Evolutionary conservation across 1,140 invertebrate genomes (phyloP).

Genomic region (Diuraphis noxia): DNA sequence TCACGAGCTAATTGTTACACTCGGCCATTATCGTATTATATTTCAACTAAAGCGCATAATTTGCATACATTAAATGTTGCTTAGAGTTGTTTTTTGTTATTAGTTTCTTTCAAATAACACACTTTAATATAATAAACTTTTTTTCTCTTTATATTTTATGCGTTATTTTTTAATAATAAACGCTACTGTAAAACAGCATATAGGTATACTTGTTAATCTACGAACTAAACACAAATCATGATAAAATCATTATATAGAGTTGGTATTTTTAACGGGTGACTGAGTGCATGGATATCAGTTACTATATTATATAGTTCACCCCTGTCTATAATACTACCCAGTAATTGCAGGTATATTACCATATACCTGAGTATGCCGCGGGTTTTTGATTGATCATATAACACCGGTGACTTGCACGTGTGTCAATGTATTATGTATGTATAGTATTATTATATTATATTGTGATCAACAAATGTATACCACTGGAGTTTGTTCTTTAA

Average conservation of each 20-base stretch:
- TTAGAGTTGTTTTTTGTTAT: not conserved
- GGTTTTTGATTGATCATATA: not conserved
- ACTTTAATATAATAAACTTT: not conserved
- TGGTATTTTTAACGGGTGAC: too few relatives aligned
- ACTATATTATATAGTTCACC: too few relatives aligned
- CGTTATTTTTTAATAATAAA: too few relatives aligned
- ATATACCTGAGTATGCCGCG: too few relatives aligned
- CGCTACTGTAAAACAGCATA: too few relatives aligned
- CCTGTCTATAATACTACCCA: too few relatives aligned
- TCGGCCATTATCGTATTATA: not conserved
- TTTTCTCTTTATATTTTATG: not conserved
- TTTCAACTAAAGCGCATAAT: not conserved
- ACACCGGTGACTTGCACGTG: not conserved
- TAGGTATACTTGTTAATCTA: too few relatives aligned
- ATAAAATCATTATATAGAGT: too few relatives aligned
- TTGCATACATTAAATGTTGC: not conserved
- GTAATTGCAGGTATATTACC: too few relatives aligned
- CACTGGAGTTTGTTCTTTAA: not conserved
- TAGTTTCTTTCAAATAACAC: slow-evolving; percentile 1
- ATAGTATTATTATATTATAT: not conserved
- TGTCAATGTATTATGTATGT: not conserved
- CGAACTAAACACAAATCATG: too few relatives aligned
- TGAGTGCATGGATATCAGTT: too few relatives aligned
- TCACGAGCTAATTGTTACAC: not conserved
- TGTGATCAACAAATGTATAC: not conserved